phyloP scores from a whole-genome alignment of 2,888 invertebrate genomes.

The Dioctria rufipes region DNA sequence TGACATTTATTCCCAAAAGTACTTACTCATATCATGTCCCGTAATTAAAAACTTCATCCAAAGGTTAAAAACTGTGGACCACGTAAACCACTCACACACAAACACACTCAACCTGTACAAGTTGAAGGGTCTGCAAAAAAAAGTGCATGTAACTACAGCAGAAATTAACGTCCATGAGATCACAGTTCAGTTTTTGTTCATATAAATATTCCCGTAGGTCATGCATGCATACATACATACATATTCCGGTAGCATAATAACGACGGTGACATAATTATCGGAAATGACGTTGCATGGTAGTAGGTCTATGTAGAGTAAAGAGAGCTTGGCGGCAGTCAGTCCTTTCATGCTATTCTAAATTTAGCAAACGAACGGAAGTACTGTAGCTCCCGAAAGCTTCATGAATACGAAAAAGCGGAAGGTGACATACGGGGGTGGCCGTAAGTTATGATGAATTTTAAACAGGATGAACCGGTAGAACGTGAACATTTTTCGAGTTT shows the following conservation, averaged over 20 bases:
- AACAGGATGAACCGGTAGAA: constrained; percentile 9
- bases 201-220: constrained; percentile 1
- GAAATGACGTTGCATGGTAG: constrained; percentile 33
- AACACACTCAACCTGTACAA: neutral
- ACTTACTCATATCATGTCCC: neutral
- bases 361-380: neutral
- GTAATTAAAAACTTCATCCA: neutral
- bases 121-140: neutral
- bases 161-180: constrained; percentile 5
- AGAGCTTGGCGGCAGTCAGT: constrained; percentile 5
- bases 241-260: constrained; percentile 37
- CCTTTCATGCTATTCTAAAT: constrained; percentile 15
- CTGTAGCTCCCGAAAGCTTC: neutral
- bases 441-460: constrained; percentile 29
- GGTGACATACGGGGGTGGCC: constrained; percentile 2
- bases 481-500: neutral
- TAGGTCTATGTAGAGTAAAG: too few species aligned
- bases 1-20: too few species aligned
- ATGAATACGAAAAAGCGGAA: neutral
- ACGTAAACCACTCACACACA: neutral
- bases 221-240: constrained; percentile 12
- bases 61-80: constrained; percentile 2
- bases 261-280: constrained; percentile 46
- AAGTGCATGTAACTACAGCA: constrained; percentile 8
- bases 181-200: constrained; percentile 5